Base-by-base conservation (phyloP, 2,888 invertebrate species). In the Lasioglossum marginatum region DNA sequence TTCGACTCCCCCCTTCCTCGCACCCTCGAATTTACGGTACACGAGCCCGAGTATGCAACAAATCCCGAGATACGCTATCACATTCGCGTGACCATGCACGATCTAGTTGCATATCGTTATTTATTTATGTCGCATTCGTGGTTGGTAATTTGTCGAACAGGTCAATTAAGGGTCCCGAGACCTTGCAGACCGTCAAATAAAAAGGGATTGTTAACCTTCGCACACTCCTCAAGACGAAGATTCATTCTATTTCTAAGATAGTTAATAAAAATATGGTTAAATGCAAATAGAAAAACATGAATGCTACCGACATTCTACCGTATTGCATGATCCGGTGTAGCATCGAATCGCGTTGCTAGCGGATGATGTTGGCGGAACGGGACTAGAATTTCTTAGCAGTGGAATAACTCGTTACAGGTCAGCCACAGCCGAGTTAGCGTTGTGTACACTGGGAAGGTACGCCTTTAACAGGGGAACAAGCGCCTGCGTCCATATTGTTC, bases 331-430 rank as follows among this genome's bases (percentile, higher is more conserved):
- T 82, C 82, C 66, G 16, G 48, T 16, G n/a, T 52, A 52, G n/a
- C 52, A 52, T 23, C 52, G 63, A 57, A 45, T 82, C 45, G 77
- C 66, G 57, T 73, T 31, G 66, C 37, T 60, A 23, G 40, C 48
- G 31, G 68, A 3, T 43, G 40, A 43, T 73, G 73, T 43, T 76
- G 77, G 37, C 40, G 27, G 66, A 63, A 78, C 83, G 52, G 63
- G 71, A 74, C 78, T 72, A 23, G 84, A 83, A 85, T 83, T 19
- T 74, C 78, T 66, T 34, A 70, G 74, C 78, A 75, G 83, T 82
- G 63, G 83, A 78, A 78, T 78, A 78, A 83, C 83, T 71, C 78
- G 83, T 83, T 78, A 84, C 70, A 74, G 78, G 84, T 63, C 78
- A 75, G 75, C 83, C 84, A 37, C 83, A 57, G 34, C 52, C 72